Evolutionary conservation across 2,888 invertebrate genomes (phyloP), one percentile per base, ranked within the genome.

Genomic region (Nephrotoma guestfalica): DNA sequence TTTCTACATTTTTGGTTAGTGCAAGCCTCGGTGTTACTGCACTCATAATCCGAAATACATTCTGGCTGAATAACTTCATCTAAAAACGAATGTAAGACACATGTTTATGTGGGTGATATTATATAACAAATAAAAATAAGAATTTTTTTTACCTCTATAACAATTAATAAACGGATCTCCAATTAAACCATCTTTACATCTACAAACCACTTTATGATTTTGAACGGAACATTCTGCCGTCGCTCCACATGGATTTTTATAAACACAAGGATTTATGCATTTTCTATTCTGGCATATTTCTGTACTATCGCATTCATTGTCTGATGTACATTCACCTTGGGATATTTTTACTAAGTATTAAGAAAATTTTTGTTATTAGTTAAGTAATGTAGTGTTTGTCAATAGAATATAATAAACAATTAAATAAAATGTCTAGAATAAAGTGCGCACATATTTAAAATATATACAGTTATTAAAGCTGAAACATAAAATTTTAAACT

Each of bases 131-230:
- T 47, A 47, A 41, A 84, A 41, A n/a, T 41, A 13, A 2, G 92
- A 71, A 83, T 45, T 83, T 86, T 86, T 45, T 83, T 86, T 86
- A 88, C 88, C 87, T 86, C 90, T 89, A 87, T 91, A 95, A 90
- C 97, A 97, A 89, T 95, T 95, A 86, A 94, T 92, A 89, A 95
- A 95, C n/a, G 97, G 96, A 93, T 97, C 94, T 87, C 97, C 97
- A 88, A 94, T 93, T 41, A 94, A 93, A 15, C 95, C 95, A 9
- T 94, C 91, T 85, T 96, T 94, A 90, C 97, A 97, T 86, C 93
- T 93, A 90, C 97, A 97, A 2, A 93, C 92, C 6, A 96, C 96
- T 88, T 94, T 94, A 90, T 97, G 97, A 87, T 95, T 94, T 87
- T 93, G 92, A 0, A 96, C 95, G 87, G 93, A 93, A 89, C 97